Conservation (phyloP, 1,140 invertebrate genomes). For the Aphelenchoides fujianensis region DNA sequence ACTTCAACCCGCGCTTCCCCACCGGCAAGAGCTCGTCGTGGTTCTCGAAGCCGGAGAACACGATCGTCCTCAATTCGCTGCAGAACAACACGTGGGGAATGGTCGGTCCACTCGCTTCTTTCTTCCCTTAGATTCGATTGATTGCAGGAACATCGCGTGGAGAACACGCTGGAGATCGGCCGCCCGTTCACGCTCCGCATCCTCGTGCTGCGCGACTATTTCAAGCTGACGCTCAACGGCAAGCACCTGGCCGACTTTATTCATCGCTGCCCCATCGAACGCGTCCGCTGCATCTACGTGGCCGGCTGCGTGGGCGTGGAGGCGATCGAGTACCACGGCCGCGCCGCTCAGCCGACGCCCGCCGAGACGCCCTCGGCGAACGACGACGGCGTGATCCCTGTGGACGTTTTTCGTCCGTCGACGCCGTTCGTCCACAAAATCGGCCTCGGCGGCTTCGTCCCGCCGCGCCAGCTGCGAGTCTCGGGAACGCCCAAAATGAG, state of each 20-base stretch:
- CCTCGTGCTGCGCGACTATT: slow-evolving; percentile 39
- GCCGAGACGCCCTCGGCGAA: background rate
- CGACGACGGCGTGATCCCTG: slow-evolving; percentile 16
- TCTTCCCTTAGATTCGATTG: background rate
- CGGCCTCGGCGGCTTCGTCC: slow-evolving; percentile 20
- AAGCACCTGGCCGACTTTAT: slow-evolving; percentile 42
- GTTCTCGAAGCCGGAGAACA: slow-evolving; percentile 40
- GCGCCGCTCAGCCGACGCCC: slow-evolving; percentile 2
- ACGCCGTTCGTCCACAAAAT: slow-evolving; percentile 39
- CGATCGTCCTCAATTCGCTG: slow-evolving; percentile 47
- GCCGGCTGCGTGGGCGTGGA: slow-evolving; percentile 36
- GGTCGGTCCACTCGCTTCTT: background rate
- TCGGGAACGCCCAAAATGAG: slow-evolving; percentile 39
- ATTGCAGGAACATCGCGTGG: slow-evolving; percentile 31
- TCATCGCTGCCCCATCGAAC: slow-evolving; percentile 39
- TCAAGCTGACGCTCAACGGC: slow-evolving; percentile 47
- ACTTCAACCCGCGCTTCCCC: slow-evolving; percentile 51
- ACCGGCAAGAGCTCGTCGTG: slow-evolving; percentile 16
- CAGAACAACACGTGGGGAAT: slow-evolving; percentile 48
- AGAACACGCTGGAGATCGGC: slow-evolving; percentile 27
- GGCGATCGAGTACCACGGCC: slow-evolving; percentile 42
- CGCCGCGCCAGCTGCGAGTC: slow-evolving; percentile 20
- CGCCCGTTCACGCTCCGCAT: slow-evolving; percentile 43
- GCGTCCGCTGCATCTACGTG: slow-evolving; percentile 36
- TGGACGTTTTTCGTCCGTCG: slow-evolving; percentile 36